Evolutionary conservation across 2,113 vertebrate species (phyloP), one percentile per base, ranked within the genome.

Genomic region (Phoenicopterus ruber): DNA sequence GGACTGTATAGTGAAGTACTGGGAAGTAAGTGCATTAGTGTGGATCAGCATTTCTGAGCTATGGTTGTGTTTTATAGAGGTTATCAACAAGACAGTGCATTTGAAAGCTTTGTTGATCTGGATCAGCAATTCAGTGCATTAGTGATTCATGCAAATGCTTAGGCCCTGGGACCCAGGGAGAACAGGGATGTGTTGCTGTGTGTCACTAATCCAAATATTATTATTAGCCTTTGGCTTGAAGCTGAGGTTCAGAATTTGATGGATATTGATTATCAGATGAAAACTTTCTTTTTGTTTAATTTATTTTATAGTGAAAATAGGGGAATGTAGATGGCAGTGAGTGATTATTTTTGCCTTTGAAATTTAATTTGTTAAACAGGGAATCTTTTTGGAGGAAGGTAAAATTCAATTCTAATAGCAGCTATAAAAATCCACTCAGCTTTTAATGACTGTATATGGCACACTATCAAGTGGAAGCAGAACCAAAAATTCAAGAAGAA

Each of bases 31-130:
- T 82, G 82, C 93, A 74, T 94, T 93, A 93, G 84, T n/a, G 72
- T 74, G 67, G 83, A 82, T 96, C 89, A 93, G 91, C 91, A 34
- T 88, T 97, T 97, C 88, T 95, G 40, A 93, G 86, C 77, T 88
- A 13, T 34, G 85, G 73, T 72, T 93, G 67, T 84, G 63, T 89
- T 97, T 96, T 96, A 92, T 86, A 54, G 86, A 90, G 71, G 93
- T 91, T 94, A 77, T 95, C 97, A 97, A 52, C 42, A 76, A 95
- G 87, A 78, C 44, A 38, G 65, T 40, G 59, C 25, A 14, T 82
- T 85, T 95, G 95, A 91, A 95, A 97, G 88, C 94, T 91, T n/a
- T 86, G 54, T 85, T 96, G 95, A 76, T 95, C 94, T 94, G 89
- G 49, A 96, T 91, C 95, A 93, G 87, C 91, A 95, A 72, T 90